Evolutionary conservation across 2,888 invertebrate genomes (phyloP).

Genomic region (Cryptocheilus praepositus): DNA sequence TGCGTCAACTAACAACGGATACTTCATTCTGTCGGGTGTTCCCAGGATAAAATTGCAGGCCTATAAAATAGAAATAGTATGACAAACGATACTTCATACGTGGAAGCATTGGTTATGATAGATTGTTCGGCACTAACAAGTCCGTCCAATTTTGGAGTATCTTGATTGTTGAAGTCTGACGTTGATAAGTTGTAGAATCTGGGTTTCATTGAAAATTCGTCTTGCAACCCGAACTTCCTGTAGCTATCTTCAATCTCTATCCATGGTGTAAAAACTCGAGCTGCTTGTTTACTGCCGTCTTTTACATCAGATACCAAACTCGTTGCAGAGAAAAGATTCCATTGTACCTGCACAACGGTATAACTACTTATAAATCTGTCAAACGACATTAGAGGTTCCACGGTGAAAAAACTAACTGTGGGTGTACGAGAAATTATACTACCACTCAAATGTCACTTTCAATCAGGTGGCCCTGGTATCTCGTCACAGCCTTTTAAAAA

Average conservation of each 20-base stretch:
- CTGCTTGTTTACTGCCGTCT: constrained; percentile 74
- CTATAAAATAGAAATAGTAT: constrained; percentile 54
- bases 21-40: constrained; percentile 93
- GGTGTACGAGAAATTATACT: constrained; percentile 70
- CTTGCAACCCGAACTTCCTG: constrained; percentile 79
- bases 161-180: constrained; percentile 84
- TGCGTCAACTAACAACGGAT: constrained; percentile 90
- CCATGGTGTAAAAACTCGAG: constrained; percentile 83
- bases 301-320: constrained; percentile 79
- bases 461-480: constrained; percentile 72
- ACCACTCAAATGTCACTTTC: constrained; percentile 71
- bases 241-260: constrained; percentile 87
- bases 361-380: constrained; percentile 3
- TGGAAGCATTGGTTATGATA: background rate
- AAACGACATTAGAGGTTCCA: background rate
- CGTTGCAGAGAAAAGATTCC: constrained; percentile 85
- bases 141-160: constrained; percentile 94
- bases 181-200: constrained; percentile 93
- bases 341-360: constrained; percentile 79
- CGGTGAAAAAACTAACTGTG: background rate
- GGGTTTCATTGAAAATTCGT: constrained; percentile 86
- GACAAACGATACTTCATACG: background rate
- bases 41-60: constrained; percentile 96
- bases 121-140: constrained; percentile 68
- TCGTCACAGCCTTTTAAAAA: constrained; percentile 51